Conservation (phyloP, 2,797 vertebrate species). For the Clarias pachynema region DNA sequence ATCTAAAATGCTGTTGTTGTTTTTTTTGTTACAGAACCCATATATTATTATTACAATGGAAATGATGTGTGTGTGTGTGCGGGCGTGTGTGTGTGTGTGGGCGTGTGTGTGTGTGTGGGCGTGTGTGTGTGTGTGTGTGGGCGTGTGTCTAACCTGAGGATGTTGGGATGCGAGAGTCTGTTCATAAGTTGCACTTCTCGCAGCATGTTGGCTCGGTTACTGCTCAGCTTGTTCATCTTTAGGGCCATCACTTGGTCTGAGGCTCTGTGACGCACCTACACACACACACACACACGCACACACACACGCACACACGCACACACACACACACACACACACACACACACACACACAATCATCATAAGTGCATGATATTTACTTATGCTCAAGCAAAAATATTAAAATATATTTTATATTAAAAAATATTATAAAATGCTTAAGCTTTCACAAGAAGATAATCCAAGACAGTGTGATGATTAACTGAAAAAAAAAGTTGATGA, state of each 20-base stretch:
- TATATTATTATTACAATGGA: not conserved
- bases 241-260: conserved; percentile 97
- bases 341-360: conserved; percentile 20
- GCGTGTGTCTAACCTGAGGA: conserved; percentile 77
- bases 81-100: not conserved
- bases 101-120: not conserved
- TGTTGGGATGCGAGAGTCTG: conserved; percentile 91
- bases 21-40: not conserved
- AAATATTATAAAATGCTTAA: too few relatives aligned
- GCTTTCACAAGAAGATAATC: not conserved
- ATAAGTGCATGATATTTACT: not conserved
- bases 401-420: too few relatives aligned
- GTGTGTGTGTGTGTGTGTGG: not conserved
- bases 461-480: not conserved
- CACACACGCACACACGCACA: conserved; percentile 84
- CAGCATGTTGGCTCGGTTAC: conserved; percentile 96
- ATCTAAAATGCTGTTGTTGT: too few relatives aligned
- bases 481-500: not conserved
- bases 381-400: too few relatives aligned
- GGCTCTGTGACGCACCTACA: conserved; percentile 89
- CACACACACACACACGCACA: conserved; percentile 41
- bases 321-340: conserved; percentile 62
- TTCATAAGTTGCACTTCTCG: conserved; percentile 98
- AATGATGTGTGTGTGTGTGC: not conserved
- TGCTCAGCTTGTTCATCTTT: conserved; percentile 98